Percentiles rank a stretch among this genome's conserved stretches.
These are phyloP conservation scores for Lamellibrachia luymesi DNA, from an alignment of 1,140 invertebrate species.

Conservation along the genomic window DNA sequence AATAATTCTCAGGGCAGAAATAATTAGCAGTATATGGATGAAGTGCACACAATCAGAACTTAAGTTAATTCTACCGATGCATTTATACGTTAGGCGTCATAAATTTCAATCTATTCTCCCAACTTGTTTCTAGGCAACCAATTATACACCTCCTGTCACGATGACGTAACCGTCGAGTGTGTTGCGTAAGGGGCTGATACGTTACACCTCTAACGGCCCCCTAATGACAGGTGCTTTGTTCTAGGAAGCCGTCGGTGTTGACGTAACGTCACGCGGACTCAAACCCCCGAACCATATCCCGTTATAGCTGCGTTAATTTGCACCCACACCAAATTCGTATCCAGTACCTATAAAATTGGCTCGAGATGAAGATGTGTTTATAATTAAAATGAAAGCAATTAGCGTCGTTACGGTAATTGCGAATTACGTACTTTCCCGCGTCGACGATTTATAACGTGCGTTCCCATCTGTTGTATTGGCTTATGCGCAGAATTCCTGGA, in stretches of 20 bases:
- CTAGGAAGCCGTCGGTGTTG: not conserved
- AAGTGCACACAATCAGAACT: not conserved
- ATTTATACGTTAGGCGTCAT: not conserved
- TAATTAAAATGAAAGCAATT: conserved; percentile 6
- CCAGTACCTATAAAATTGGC: not conserved
- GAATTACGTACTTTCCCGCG: not conserved
- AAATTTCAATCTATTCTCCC: not conserved
- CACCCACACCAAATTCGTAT: not conserved
- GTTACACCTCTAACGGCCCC: not conserved
- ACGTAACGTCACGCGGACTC: not conserved
- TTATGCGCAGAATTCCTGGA: not conserved
- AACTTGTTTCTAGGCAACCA: not conserved
- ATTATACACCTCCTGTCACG: not conserved
- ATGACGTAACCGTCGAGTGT: not conserved
- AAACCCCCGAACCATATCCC: not conserved
- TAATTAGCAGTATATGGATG: not conserved
- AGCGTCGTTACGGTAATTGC: not conserved
- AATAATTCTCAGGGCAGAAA: not conserved
- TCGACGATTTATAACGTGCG: not conserved
- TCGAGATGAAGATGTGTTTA: conserved; percentile 5
- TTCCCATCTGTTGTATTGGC: not conserved
- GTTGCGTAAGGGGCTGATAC: not conserved
- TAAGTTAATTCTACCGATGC: not conserved
- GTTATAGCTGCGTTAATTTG: not conserved
- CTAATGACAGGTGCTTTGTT: not conserved